A percentile compares a stretch with the other conserved stretches of the same genome.
Conservation (phyloP, 1,140 invertebrate genomes). For the Pseudomyrmex cubaensis region DNA sequence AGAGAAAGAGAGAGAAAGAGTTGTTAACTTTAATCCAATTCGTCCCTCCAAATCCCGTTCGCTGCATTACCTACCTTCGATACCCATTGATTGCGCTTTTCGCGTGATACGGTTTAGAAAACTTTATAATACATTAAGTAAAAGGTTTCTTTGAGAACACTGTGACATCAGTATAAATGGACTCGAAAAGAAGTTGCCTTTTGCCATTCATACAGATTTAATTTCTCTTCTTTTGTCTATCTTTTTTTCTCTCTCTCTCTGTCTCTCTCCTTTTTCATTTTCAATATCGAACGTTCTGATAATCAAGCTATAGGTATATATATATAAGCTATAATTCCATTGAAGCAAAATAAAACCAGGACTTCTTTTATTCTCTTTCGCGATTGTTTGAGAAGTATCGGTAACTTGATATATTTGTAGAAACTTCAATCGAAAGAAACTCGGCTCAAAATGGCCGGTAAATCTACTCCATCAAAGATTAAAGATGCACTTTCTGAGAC, state of each 20-base stretch:
- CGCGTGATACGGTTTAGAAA: not conserved
- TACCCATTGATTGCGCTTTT: slow-evolving; percentile 9
- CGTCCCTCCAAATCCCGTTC: slow-evolving; percentile 5
- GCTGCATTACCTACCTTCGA: slow-evolving; percentile 34
- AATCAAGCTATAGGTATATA: not conserved
- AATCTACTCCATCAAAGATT: slow-evolving; percentile 46
- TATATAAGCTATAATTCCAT: not conserved
- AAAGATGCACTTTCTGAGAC: slow-evolving; percentile 52
- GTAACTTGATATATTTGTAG: not conserved
- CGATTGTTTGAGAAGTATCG: slow-evolving; percentile 2
- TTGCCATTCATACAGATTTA: not conserved
- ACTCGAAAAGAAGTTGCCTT: no score
- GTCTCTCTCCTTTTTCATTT: not conserved
- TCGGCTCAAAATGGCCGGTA: not conserved
- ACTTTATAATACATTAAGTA: not conserved
- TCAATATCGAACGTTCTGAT: not conserved
- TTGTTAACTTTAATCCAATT: slow-evolving; percentile 36
- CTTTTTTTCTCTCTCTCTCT: not conserved
- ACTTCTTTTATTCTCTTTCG: not conserved
- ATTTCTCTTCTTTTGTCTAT: not conserved
- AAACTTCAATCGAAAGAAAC: slow-evolving; percentile 4
- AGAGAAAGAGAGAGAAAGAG: not conserved
- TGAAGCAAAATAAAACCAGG: not conserved
- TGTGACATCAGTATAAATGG: no score
- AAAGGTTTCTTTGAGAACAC: no score